phyloP scores from a whole-genome alignment of 64 coral and sea anemone species.

The Acropora tenuis region DNA sequence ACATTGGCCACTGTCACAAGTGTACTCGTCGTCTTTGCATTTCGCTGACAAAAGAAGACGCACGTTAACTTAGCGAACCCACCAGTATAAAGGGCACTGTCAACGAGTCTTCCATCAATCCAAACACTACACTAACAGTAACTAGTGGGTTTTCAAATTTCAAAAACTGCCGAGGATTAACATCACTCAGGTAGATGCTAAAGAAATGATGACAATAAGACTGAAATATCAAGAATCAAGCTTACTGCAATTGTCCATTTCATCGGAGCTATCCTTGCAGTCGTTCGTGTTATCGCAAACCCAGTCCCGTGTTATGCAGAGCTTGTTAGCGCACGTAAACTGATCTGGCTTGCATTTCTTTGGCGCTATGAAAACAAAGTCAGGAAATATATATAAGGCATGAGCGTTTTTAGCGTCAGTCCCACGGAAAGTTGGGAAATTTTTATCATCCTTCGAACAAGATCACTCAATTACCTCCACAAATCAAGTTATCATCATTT shows the following conservation, averaged over 20 bases:
- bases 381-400: background rate
- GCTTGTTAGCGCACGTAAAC: slow-evolving; percentile 15
- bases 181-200: background rate
- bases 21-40: slow-evolving; percentile 41
- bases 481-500: slow-evolving; percentile 37
- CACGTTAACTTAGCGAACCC: too few species aligned
- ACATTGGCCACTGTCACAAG: slow-evolving; percentile 57
- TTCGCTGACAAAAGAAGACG: slow-evolving; percentile 45
- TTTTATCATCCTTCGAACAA: background rate
- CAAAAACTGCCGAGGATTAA: background rate
- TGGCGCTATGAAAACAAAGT: too few species aligned
- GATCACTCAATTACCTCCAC: slow-evolving; percentile 19
- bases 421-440: too few species aligned
- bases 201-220: background rate
- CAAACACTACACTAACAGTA: too few species aligned
- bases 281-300: slow-evolving; percentile 51
- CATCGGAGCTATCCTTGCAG: slow-evolving; percentile 60
- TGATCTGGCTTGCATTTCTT: too few species aligned
- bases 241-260: slow-evolving; percentile 40
- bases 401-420: too few species aligned
- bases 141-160: background rate
- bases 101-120: too few species aligned
- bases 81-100: too few species aligned
- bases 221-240: background rate
- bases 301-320: slow-evolving; percentile 28